Percentiles rank a stretch among this genome's conserved stretches.
Conservation (phyloP, 2,888 invertebrate genomes). For the Arctia plantaginis region DNA sequence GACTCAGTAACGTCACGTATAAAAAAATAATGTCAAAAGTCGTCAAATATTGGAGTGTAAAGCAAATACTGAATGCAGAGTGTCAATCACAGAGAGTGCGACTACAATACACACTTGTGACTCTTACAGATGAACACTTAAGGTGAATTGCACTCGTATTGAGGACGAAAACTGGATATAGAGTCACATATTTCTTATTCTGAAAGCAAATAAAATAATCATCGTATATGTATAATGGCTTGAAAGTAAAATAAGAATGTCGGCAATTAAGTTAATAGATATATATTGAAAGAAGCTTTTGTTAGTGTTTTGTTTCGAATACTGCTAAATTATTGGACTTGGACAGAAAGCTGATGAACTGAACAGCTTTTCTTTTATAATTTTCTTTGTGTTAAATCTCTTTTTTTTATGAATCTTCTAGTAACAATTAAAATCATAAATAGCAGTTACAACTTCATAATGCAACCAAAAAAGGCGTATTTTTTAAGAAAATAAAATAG, state of each 20-base stretch:
- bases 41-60: conserved; percentile 29
- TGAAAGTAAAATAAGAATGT: neutral
- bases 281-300: neutral
- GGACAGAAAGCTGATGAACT: too few relatives aligned
- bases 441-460: too few relatives aligned
- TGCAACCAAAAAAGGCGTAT: too few relatives aligned
- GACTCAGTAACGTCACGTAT: neutral
- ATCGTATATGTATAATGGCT: neutral
- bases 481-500: too few relatives aligned
- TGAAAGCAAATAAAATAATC: conserved; percentile 1
- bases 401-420: too few relatives aligned
- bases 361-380: too few relatives aligned
- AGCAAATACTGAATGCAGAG: conserved; percentile 40
- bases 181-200: neutral
- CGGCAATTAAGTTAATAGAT: neutral
- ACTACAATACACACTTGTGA: conserved; percentile 38
- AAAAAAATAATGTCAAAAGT: conserved; percentile 29
- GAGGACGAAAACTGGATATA: conserved; percentile 12
- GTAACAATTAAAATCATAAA: too few relatives aligned
- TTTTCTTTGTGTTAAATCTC: too few relatives aligned
- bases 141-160: conserved; percentile 34
- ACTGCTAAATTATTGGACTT: too few relatives aligned
- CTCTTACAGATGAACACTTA: conserved; percentile 31
- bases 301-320: too few relatives aligned
- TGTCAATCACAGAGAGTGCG: conserved; percentile 45